A percentile compares a stretch with the other conserved stretches of the same genome.
phyloP scores from a whole-genome alignment of 2,797 vertebrate species.

The Pangasius macronema region DNA sequence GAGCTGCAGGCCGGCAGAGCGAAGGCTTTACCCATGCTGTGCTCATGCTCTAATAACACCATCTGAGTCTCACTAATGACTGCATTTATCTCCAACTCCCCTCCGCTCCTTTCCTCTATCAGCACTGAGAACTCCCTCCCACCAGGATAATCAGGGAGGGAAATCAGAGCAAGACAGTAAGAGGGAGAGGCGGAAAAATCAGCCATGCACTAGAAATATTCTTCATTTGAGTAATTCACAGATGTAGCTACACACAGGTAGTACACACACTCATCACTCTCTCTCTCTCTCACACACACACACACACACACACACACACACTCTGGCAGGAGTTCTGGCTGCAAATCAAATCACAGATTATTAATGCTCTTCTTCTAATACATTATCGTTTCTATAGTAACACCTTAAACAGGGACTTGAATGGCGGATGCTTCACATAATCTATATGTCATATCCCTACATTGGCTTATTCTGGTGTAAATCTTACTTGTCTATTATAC shows the following conservation, averaged over 20 bases:
- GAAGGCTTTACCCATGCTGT: constrained; percentile 34
- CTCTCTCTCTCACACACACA: neutral
- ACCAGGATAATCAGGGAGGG: constrained; percentile 46
- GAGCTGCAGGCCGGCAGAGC: constrained; percentile 34
- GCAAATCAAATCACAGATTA: neutral
- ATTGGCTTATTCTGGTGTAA: no score
- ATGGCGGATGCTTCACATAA: neutral
- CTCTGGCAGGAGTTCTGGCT: neutral
- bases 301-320: neutral
- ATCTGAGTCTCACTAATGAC: constrained; percentile 53
- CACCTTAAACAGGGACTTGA: neutral
- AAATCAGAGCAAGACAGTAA: constrained; percentile 43
- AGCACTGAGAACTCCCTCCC: constrained; percentile 39
- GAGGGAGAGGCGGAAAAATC: constrained; percentile 22
- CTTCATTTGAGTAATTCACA: constrained; percentile 16
- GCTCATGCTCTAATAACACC: constrained; percentile 46
- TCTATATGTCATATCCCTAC: no score
- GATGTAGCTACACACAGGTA: neutral
- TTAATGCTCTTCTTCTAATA: neutral
- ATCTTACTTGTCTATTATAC: no score
- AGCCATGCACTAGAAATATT: constrained; percentile 7
- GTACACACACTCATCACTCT: neutral
- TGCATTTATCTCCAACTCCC: constrained; percentile 52
- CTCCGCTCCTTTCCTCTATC: constrained; percentile 33
- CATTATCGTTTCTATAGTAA: neutral